phyloP scores from a whole-genome alignment of 2,888 invertebrate genomes.

The Drosophila incognita region DNA sequence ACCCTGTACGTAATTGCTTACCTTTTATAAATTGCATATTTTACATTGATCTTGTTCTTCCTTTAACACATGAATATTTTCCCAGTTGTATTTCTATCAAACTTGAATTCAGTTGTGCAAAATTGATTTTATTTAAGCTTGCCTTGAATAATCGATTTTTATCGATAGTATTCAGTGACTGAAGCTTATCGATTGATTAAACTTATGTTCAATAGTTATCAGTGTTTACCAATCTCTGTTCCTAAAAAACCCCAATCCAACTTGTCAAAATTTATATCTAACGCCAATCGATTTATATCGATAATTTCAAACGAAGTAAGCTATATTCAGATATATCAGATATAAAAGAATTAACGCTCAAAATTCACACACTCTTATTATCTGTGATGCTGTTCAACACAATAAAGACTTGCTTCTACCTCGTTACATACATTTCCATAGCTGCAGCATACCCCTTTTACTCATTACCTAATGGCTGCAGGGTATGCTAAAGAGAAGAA shows the following conservation, averaged over 20 bases:
- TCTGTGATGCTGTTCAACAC: not conserved
- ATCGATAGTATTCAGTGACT: not conserved
- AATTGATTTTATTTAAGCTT: no score
- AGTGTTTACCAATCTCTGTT: fast-evolving
- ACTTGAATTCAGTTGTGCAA: no score
- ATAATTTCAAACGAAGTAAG: not conserved
- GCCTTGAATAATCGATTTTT: not conserved
- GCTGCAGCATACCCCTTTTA: not conserved
- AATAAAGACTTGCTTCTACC: not conserved
- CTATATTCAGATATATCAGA: not conserved
- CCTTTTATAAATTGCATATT: no score
- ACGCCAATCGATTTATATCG: not conserved
- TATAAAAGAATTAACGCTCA: not conserved
- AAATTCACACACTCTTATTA: not conserved
- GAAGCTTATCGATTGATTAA: not conserved
- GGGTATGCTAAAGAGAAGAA: slow-evolving; percentile 12
- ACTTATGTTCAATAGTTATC: not conserved
- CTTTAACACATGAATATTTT: no score
- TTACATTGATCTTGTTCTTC: no score
- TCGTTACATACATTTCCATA: not conserved
- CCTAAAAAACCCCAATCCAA: not conserved
- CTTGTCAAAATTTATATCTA: fast-evolving
- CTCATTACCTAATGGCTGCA: not conserved
- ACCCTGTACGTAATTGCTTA: not conserved
- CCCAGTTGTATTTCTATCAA: no score